A percentile compares a stretch with the other conserved stretches of the same genome.
Evolutionary conservation across 2,888 invertebrate species (phyloP).

Genomic region (Parapristionchus giblindavisi): DNA sequence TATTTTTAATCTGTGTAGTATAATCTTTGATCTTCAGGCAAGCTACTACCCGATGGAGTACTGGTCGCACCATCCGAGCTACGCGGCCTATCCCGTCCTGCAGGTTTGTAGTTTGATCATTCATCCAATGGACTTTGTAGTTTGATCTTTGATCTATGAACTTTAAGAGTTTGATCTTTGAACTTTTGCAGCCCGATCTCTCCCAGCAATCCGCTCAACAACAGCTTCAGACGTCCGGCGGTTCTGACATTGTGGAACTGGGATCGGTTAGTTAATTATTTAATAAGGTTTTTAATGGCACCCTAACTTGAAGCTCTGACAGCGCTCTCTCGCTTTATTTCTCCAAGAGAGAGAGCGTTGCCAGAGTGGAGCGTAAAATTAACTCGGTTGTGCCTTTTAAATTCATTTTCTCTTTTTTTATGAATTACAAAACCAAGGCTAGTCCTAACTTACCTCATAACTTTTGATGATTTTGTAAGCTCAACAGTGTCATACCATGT

Average conservation of each 20-base stretch:
- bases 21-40: neutral
- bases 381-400: too few species aligned
- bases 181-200: conserved; percentile 16
- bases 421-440: too few species aligned
- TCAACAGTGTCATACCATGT: neutral
- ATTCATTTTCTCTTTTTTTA: too few species aligned
- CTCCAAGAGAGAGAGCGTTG: too few species aligned
- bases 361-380: too few species aligned
- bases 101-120: too few species aligned
- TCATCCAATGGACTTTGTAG: neutral
- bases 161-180: neutral
- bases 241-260: conserved; percentile 22
- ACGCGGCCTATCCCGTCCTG: neutral
- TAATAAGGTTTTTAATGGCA: neutral
- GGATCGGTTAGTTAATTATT: neutral
- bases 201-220: neutral
- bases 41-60: conserved; percentile 20
- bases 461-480: neutral
- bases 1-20: too few species aligned
- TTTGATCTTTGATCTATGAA: neutral
- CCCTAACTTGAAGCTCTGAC: neutral
- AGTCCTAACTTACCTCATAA: too few species aligned
- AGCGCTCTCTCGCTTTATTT: neutral
- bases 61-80: conserved; percentile 21
- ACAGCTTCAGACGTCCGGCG: neutral